These are phyloP conservation scores for Anseranas semipalmata DNA, from an alignment of 2,113 vertebrate genomes.

Conservation along the genomic window DNA sequence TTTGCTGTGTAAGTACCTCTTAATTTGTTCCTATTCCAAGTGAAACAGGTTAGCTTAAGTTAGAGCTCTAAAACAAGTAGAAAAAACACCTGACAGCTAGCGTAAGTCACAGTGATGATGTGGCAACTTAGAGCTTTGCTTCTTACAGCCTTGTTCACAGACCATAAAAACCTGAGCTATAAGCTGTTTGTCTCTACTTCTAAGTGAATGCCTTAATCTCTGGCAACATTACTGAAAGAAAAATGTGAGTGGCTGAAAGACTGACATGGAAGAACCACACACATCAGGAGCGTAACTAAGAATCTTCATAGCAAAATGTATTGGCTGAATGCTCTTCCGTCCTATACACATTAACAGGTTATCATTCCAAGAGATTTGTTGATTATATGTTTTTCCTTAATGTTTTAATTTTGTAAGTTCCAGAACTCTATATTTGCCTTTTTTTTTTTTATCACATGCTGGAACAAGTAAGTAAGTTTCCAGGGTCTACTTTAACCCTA, in stretches of 20 bases:
- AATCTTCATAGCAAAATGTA: background rate
- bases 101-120: background rate
- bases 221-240: background rate
- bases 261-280: background rate
- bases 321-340: background rate
- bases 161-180: background rate
- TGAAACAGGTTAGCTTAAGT: background rate
- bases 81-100: background rate
- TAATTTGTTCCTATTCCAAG: background rate
- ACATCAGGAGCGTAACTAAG: background rate
- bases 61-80: background rate
- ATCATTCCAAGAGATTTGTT: background rate
- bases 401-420: background rate
- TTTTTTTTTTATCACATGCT: rapidly evolving
- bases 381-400: background rate
- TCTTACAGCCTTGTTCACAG: background rate
- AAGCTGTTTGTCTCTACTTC: background rate
- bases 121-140: background rate
- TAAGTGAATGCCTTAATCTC: background rate
- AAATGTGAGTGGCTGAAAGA: background rate
- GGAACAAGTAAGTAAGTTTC: background rate
- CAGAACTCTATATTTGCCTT: background rate
- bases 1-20: background rate
- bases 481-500: background rate
- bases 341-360: background rate